These are phyloP conservation scores for Ophion ellenae DNA, from an alignment of 2,888 invertebrate species.

Conservation along the genomic window DNA sequence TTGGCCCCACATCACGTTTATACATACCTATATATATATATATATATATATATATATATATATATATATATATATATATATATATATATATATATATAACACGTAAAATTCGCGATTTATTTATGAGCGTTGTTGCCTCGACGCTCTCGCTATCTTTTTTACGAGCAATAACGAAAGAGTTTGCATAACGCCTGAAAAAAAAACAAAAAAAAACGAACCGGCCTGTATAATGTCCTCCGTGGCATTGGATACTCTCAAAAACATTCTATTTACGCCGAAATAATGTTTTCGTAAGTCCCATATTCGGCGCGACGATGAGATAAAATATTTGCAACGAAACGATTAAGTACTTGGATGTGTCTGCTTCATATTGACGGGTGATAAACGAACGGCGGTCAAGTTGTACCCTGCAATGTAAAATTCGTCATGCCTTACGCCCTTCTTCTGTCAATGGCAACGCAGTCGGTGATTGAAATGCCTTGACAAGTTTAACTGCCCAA, in stretches of 20 bases:
- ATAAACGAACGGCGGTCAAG: neutral
- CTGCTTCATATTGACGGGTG: neutral
- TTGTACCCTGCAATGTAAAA: neutral
- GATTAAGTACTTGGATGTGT: neutral
- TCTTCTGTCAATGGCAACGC: neutral
- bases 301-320: slow-evolving; percentile 48
- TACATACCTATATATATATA: neutral
- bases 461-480: slow-evolving; percentile 17
- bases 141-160: slow-evolving; percentile 45
- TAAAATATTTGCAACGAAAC: slow-evolving; percentile 26
- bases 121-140: slow-evolving; percentile 22
- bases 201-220: neutral
- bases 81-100: neutral
- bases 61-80: too few species aligned
- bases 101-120: slow-evolving; percentile 62
- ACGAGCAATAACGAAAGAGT: slow-evolving; percentile 52
- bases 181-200: slow-evolving; percentile 53
- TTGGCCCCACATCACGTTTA: slow-evolving; percentile 24
- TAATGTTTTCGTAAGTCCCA: slow-evolving; percentile 38
- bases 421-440: neutral
- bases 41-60: neutral
- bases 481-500: slow-evolving; percentile 10
- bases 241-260: slow-evolving; percentile 22
- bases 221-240: slow-evolving; percentile 10
- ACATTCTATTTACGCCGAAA: slow-evolving; percentile 45